Conservation (phyloP, 2,113 vertebrate genomes). For the Conger conger region DNA sequence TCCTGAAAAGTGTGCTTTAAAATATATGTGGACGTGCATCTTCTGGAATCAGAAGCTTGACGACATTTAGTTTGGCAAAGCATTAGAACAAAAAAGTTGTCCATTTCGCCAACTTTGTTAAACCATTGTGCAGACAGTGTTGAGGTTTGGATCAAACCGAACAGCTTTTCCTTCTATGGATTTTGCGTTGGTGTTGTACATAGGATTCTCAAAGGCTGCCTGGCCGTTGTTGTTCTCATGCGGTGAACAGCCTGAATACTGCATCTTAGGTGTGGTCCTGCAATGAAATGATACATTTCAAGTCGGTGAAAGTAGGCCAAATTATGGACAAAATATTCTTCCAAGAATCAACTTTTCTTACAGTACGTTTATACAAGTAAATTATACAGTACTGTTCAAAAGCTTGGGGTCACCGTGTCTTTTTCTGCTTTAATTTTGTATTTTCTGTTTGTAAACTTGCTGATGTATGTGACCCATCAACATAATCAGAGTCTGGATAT, state of each 20-base stretch:
- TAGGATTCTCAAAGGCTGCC: conserved; percentile 98
- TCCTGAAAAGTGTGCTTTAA: conserved; percentile 98
- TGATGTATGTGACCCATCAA: too few species aligned
- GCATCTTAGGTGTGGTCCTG: conserved; percentile 98
- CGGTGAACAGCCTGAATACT: conserved; percentile 96
- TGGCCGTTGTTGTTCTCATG: conserved; percentile 99
- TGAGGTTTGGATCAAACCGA: conserved; percentile 95
- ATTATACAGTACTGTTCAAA: too few species aligned
- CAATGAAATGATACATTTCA: conserved; percentile 27
- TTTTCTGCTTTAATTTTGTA: too few species aligned
- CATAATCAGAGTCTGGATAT: too few species aligned
- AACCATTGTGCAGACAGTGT: conserved; percentile 99
- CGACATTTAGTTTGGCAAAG: conserved; percentile 58
- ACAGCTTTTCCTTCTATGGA: conserved; percentile 95
- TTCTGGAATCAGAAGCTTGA: conserved; percentile 52
- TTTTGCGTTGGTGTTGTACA: conserved; percentile 98
- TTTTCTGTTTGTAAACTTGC: too few species aligned
- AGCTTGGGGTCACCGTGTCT: too few species aligned
- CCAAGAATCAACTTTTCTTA: too few species aligned
- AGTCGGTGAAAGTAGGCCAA: background rate
- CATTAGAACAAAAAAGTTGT: conserved; percentile 32
- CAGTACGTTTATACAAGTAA: too few species aligned
- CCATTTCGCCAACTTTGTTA: conserved; percentile 60
- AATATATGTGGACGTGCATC: conserved; percentile 77
- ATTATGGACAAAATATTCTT: too few species aligned